Evolutionary conservation across 2,113 vertebrate species (phyloP).

Genomic region (Psittacus erithacus): DNA sequence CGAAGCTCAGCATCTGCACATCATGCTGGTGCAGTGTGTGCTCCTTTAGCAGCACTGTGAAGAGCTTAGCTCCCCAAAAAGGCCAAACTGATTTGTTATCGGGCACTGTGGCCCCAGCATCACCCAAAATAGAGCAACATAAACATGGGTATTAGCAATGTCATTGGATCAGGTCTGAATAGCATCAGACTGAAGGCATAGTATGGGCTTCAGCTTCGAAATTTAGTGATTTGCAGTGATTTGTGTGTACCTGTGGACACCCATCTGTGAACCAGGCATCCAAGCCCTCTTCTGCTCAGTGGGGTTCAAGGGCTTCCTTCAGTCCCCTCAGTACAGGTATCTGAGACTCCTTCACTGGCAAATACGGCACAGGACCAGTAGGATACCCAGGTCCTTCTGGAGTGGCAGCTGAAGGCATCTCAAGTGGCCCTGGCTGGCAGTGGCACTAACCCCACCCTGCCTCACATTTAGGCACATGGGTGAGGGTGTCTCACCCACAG

Average conservation of each 20-base stretch:
- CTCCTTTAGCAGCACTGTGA: neutral
- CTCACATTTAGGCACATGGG: neutral
- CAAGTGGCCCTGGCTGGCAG: neutral
- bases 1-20: neutral
- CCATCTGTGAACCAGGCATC: neutral
- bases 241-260: neutral
- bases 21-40: neutral
- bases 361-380: neutral
- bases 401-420: neutral
- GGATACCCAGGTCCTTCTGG: neutral
- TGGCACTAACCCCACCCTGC: neutral
- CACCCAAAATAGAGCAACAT: neutral
- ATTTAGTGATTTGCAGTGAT: neutral
- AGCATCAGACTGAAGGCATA: neutral
- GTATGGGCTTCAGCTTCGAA: neutral
- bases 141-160: neutral
- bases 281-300: neutral
- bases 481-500: neutral
- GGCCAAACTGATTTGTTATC: neutral
- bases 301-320: neutral
- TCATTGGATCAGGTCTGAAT: rapidly evolving
- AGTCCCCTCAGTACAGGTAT: neutral
- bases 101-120: rapidly evolving
- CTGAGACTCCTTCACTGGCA: neutral
- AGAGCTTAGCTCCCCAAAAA: neutral